These are phyloP conservation scores for Alentia gelatinosa DNA, from an alignment of 2,888 invertebrate species.

Conservation along the genomic window DNA sequence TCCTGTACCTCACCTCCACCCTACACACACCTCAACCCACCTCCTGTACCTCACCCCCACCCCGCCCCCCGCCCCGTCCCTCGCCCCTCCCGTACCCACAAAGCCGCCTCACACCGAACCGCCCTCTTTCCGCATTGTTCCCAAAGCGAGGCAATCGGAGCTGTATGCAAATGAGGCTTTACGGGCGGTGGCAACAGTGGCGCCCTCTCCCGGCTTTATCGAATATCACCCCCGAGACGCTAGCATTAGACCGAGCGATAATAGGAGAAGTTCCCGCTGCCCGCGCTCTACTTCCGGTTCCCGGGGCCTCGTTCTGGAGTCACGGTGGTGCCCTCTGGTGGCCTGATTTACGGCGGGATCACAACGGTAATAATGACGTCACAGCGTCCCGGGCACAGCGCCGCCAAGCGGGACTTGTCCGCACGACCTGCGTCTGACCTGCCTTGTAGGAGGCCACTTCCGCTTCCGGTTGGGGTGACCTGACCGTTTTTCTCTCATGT, in stretches of 20 bases:
- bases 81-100: neutral
- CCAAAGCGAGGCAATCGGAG: neutral
- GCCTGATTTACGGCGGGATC: constrained; percentile 17
- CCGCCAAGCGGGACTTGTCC: neutral
- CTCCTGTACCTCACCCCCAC: too few relatives aligned
- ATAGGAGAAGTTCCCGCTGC: neutral
- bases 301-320: neutral
- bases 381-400: neutral
- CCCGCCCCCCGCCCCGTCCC: neutral
- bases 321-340: neutral
- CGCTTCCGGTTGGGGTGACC: neutral
- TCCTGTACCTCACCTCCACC: too few relatives aligned
- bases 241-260: neutral
- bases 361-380: constrained; percentile 34
- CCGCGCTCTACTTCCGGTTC: neutral
- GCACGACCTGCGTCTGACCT: neutral
- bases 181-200: neutral
- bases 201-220: neutral
- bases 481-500: neutral
- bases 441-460: neutral
- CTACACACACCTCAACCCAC: too few relatives aligned
- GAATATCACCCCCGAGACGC: neutral
- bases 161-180: neutral
- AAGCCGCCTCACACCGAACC: neutral
- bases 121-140: neutral